These are phyloP conservation scores for Anguilla obscura DNA, from an alignment of 2,797 vertebrate genomes.

Conservation along the genomic window DNA sequence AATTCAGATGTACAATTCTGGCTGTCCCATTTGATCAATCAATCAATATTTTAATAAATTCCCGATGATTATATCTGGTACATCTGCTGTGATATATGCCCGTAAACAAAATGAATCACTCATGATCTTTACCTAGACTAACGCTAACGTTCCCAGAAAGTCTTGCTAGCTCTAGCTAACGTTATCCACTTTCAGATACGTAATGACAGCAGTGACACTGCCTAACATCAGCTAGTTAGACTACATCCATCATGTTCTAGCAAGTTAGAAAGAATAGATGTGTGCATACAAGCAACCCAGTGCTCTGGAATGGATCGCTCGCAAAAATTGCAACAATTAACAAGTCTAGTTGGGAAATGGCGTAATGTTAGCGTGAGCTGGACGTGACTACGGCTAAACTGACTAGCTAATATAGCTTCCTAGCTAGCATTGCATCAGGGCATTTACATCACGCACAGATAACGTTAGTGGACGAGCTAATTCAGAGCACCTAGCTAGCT, in stretches of 20 bases:
- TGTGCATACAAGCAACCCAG: neutral
- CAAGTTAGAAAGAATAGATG: too few species aligned
- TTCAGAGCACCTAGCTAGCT: neutral
- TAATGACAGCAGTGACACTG: neutral
- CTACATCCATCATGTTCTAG: neutral
- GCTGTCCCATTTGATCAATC: neutral
- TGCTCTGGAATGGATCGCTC: neutral
- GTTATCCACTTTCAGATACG: neutral
- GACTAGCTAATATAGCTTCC: neutral
- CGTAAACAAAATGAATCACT: neutral
- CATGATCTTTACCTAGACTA: too few species aligned
- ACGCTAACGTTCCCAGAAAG: neutral
- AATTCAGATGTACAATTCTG: too few species aligned
- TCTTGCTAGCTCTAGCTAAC: too few species aligned
- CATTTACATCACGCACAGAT: neutral
- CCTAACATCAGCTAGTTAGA: neutral
- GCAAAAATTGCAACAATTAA: neutral
- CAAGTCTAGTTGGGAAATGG: neutral
- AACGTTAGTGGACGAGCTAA: neutral
- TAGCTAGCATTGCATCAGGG: neutral
- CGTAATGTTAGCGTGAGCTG: neutral
- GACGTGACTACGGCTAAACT: neutral
- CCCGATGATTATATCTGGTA: neutral
- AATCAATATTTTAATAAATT: neutral
- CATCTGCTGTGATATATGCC: neutral